phyloP scores from a whole-genome alignment of 2,113 vertebrate species.

The Tyto alba region DNA sequence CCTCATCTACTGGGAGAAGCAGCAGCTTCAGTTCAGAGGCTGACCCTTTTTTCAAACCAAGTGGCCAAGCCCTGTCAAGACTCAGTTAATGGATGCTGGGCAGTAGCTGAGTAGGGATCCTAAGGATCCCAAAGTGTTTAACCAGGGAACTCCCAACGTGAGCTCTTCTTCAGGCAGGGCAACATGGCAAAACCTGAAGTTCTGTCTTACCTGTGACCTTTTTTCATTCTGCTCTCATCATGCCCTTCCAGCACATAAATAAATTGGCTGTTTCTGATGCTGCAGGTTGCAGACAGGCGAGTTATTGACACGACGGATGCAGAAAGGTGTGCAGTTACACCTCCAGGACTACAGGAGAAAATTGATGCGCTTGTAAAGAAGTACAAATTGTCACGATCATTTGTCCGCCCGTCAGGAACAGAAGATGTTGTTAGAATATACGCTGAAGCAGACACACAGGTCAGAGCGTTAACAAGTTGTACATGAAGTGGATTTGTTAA shows the following conservation, averaged over 20 bases:
- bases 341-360: conserved; percentile 84
- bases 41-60: neutral
- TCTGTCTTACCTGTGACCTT: fast-evolving
- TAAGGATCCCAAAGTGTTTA: too few species aligned
- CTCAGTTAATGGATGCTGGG: neutral
- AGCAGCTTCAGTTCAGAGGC: neutral
- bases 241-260: neutral
- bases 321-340: conserved; percentile 80
- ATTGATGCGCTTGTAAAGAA: conserved; percentile 81
- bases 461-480: conserved; percentile 38
- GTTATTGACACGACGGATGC: conserved; percentile 87
- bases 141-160: neutral
- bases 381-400: conserved; percentile 79
- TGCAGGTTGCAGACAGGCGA: conserved; percentile 83
- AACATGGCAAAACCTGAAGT: too few species aligned
- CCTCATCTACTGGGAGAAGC: neutral
- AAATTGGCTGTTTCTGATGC: neutral
- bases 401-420: conserved; percentile 94
- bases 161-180: neutral
- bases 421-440: conserved; percentile 93
- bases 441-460: conserved; percentile 90
- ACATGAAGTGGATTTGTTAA: neutral
- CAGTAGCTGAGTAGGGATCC: neutral
- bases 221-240: neutral
- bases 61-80: neutral